phyloP scores from a whole-genome alignment of 2,888 invertebrate genomes.

The Allophyes oxyacanthae region DNA sequence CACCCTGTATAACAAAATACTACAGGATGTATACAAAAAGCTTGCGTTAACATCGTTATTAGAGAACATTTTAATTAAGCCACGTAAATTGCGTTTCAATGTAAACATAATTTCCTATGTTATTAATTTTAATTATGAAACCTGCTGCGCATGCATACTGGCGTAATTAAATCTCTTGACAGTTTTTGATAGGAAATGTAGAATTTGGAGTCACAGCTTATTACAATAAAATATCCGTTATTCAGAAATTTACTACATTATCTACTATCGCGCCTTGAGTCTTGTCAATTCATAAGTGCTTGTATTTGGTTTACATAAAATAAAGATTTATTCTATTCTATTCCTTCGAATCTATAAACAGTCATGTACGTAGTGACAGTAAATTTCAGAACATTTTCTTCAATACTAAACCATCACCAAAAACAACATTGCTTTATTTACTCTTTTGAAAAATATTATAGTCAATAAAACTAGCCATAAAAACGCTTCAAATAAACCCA shows the following conservation, averaged over 20 bases:
- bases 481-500: constrained; percentile 40
- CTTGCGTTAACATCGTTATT: constrained; percentile 50
- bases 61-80: constrained; percentile 55
- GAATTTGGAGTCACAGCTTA: neutral
- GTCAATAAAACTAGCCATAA: constrained; percentile 30
- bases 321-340: no score
- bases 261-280: no score
- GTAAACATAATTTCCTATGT: constrained; percentile 52
- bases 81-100: constrained; percentile 51
- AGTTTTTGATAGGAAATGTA: neutral
- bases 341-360: no score
- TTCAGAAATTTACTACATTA: no score
- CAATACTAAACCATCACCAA: no score
- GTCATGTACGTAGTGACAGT: no score
- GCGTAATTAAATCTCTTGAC: constrained; percentile 8
- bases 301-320: no score
- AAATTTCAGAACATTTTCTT: no score
- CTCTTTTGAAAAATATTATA: constrained; percentile 22
- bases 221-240: no score
- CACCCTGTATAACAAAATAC: constrained; percentile 26
- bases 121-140: constrained; percentile 46
- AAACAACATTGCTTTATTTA: constrained; percentile 3
- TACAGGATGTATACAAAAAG: constrained; percentile 37
- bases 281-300: no score
- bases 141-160: constrained; percentile 9